phyloP scores from a whole-genome alignment of 2,888 invertebrate genomes.

The Synergus laeviventris region DNA sequence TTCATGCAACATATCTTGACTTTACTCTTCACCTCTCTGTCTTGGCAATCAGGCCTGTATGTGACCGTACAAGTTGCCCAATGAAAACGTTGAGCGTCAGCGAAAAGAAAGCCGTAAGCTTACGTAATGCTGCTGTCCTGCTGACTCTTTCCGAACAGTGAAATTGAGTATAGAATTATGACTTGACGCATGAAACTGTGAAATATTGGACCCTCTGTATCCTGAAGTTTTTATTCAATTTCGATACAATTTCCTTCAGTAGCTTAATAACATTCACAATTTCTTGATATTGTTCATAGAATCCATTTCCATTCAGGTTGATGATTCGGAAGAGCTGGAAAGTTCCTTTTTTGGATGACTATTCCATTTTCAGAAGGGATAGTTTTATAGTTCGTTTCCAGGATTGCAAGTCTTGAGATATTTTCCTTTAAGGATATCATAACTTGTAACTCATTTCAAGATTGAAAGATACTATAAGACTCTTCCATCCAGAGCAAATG shows the following conservation, averaged over 20 bases:
- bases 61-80: slow-evolving; percentile 64
- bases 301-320: no score
- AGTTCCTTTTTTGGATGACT: not conserved
- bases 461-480: not conserved
- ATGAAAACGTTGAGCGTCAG: slow-evolving; percentile 66
- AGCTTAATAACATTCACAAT: no score
- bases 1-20: slow-evolving; percentile 8
- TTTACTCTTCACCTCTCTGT: slow-evolving; percentile 23
- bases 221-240: not conserved
- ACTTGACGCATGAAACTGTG: slow-evolving; percentile 3
- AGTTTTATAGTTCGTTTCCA: not conserved
- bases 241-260: not conserved
- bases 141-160: slow-evolving; percentile 61
- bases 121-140: slow-evolving; percentile 63
- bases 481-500: not conserved
- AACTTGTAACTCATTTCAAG: not conserved
- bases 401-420: not conserved
- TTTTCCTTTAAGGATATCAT: not conserved
- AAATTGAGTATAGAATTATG: slow-evolving; percentile 48
- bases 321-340: not conserved
- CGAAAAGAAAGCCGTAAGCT: slow-evolving; percentile 73
- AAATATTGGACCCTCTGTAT: not conserved
- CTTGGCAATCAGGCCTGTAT: slow-evolving; percentile 33
- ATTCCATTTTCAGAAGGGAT: not conserved
- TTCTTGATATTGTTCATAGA: no score